phyloP scores from a whole-genome alignment of 2,888 invertebrate species.

The Leuctra nigra region DNA sequence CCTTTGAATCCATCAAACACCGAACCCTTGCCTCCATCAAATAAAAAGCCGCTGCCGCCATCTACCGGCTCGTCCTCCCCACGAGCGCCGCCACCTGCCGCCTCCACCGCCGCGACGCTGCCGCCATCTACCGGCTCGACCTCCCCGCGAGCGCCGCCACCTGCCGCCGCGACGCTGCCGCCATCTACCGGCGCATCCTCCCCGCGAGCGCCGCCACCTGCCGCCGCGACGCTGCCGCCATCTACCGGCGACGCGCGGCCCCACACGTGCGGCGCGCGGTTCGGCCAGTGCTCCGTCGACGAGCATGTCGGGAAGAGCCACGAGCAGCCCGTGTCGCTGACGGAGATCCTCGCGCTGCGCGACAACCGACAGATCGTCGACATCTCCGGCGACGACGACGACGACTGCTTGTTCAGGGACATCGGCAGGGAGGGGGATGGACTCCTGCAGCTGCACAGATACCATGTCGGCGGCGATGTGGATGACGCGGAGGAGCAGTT shows the following conservation, averaged over 20 bases:
- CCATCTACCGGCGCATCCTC: neutral
- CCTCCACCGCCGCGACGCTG: conserved; percentile 9
- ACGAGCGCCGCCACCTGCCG: neutral
- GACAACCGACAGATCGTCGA: neutral
- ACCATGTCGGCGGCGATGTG: neutral
- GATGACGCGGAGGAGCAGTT: neutral
- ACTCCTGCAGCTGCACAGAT: too few species aligned
- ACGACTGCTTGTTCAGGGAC: neutral
- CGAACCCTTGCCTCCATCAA: too few species aligned
- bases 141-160: neutral
- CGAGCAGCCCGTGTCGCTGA: conserved; percentile 12
- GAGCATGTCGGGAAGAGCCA: conserved; percentile 10
- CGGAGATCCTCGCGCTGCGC: conserved; percentile 5
- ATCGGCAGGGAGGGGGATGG: neutral
- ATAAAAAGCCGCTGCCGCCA: neutral
- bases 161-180: too few species aligned
- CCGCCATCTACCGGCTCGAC: neutral
- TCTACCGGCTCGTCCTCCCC: neutral
- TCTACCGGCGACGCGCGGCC: neutral
- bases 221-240: neutral
- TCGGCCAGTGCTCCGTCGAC: conserved; percentile 38
- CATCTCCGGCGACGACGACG: neutral
- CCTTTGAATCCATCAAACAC: too few species aligned
- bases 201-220: neutral
- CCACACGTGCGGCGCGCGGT: conserved; percentile 43